Percentiles rank a stretch among this genome's conserved stretches.
phyloP scores from a whole-genome alignment of 2,888 invertebrate genomes.

The Phasia obesa region DNA sequence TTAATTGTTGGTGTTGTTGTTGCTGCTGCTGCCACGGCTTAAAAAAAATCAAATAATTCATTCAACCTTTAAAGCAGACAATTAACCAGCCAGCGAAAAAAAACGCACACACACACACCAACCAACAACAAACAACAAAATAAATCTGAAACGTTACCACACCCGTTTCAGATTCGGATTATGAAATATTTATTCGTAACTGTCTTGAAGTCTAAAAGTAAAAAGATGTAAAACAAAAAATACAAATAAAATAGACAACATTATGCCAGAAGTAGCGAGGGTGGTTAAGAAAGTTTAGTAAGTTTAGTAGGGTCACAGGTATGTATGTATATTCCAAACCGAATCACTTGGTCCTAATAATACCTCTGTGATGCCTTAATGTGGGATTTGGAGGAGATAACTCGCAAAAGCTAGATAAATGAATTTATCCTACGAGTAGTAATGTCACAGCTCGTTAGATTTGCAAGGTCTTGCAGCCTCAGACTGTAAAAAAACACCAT shows the following conservation, averaged over 20 bases:
- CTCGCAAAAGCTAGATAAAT: too few relatives aligned
- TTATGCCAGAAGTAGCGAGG: conserved; percentile 7
- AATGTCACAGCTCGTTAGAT: too few relatives aligned
- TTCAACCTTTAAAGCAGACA: conserved; percentile 49
- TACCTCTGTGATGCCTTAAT: too few relatives aligned
- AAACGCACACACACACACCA: conserved; percentile 2
- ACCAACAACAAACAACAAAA: background rate
- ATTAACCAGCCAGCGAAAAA: background rate
- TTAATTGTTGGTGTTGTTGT: conserved; percentile 1
- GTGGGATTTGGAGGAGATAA: too few relatives aligned
- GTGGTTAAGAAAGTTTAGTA: background rate
- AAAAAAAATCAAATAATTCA: conserved; percentile 50
- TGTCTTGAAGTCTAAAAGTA: conserved; percentile 14
- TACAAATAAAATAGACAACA: conserved; percentile 8
- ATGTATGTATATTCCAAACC: too few relatives aligned
- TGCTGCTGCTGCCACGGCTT: background rate
- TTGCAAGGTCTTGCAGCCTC: too few relatives aligned
- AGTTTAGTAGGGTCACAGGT: too few relatives aligned
- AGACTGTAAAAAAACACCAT: too few relatives aligned
- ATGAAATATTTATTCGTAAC: conserved; percentile 34
- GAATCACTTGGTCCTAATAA: too few relatives aligned
- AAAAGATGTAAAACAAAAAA: background rate
- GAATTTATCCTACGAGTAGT: too few relatives aligned
- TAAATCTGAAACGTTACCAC: conserved; percentile 11
- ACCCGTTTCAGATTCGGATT: conserved; percentile 55